Base-by-base conservation (phyloP, 2,797 vertebrate species). In the Protonibea diacanthus region DNA sequence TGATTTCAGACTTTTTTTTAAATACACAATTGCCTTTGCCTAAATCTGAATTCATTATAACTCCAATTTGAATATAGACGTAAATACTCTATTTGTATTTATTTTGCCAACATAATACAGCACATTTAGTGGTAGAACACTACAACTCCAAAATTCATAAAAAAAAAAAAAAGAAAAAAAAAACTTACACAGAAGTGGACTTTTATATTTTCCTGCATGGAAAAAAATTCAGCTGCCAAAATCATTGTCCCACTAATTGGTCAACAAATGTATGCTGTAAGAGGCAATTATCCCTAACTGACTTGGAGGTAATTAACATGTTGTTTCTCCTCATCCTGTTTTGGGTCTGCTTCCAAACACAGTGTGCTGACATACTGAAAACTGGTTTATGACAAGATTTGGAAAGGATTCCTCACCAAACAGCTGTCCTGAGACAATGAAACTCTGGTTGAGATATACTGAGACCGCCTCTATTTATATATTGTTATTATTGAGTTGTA, bases 231-330 rank as follows among this genome's bases (percentile, higher is more conserved):
- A 5, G 4, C 2, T 4, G 23, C n/a, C 20, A 55, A 57, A 65
- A 62, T 51, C 12, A 62, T 21, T 75, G 44, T 78, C 23, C 15
- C 17, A n/a, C 55, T 81, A 78, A 81, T 76, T 73, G 44, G 55
- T 33, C 59, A 79, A 71, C 78, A 71, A 76, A 74, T 45, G 6
- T 14, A 47, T 72, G 38, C 27, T 58, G 60, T 29, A 63, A 52
- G 33, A 70, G 21, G 49, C 44, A 76, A 79, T 82, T 66, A 79
- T 69, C 47, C 12, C 55, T 5, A 58, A 69, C 47, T 60, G 44
- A 56, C 42, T 64, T 52, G 58, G 27, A 63, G n/a, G 49, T 72
- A 78, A 83, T 87, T 72, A 80, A 58, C 66, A 74, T 38, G 40
- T 42, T 66, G 21, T 76, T 62, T 66, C n/a, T 76, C 18, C 17